These are phyloP conservation scores for Xanthostigma xanthostigma DNA, from an alignment of 2,888 invertebrate genomes.

Conservation along the genomic window DNA sequence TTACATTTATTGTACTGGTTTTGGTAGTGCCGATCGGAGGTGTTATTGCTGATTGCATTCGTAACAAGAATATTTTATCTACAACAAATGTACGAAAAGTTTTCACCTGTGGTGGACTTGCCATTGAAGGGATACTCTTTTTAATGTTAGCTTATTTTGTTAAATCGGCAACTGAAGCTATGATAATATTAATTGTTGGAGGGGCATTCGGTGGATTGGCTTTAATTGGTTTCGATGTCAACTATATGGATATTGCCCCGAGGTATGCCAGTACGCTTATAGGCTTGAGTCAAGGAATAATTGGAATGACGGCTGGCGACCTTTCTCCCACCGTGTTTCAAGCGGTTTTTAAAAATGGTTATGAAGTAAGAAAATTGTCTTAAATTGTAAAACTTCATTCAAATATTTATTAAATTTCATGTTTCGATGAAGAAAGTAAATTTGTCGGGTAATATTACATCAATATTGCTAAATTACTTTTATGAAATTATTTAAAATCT, in stretches of 20 bases:
- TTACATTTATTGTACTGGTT: conserved; percentile 97
- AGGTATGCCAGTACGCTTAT: conserved; percentile 93
- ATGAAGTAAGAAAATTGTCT: too few species aligned
- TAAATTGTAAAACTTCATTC: too few species aligned
- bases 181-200: conserved; percentile 81
- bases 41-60: conserved; percentile 84
- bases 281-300: conserved; percentile 41
- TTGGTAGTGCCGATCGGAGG: conserved; percentile 94
- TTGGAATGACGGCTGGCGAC: too few species aligned
- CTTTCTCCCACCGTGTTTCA: too few species aligned
- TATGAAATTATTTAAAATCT: too few species aligned
- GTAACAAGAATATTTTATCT: conserved; percentile 77
- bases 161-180: conserved; percentile 57
- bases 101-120: conserved; percentile 99
- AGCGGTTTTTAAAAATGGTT: too few species aligned
- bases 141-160: conserved; percentile 87
- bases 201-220: conserved; percentile 99
- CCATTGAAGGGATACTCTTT: conserved; percentile 94
- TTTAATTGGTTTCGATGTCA: conserved; percentile 97
- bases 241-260: conserved; percentile 93
- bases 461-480: too few species aligned
- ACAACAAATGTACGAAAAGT: conserved; percentile 93
- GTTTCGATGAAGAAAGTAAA: too few species aligned
- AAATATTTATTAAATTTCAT: too few species aligned
- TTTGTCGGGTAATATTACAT: too few species aligned